Conservation (phyloP, 2,888 invertebrate species). For the Himalopsyche japonica region DNA sequence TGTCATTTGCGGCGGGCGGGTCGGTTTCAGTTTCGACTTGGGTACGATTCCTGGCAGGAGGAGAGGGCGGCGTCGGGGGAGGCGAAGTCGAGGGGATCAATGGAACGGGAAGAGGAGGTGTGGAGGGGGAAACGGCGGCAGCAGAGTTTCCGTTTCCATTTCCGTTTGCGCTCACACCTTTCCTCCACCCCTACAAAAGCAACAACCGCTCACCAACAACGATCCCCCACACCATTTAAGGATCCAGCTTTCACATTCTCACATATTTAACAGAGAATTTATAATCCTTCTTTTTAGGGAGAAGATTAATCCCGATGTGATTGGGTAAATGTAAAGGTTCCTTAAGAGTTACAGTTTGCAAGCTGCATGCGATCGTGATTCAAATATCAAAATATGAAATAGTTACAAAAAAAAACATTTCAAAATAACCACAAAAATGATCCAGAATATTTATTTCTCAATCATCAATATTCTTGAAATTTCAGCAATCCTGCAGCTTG, state of each 20-base stretch:
- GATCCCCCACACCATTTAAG: constrained; percentile 6
- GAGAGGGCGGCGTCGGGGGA: constrained; percentile 24
- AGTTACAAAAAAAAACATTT: neutral
- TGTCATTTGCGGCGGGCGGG: constrained; percentile 20
- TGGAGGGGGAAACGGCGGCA: constrained; percentile 26
- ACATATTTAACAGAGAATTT: neutral
- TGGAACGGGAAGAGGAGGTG: constrained; percentile 31
- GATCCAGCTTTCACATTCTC: neutral
- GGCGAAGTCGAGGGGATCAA: constrained; percentile 19
- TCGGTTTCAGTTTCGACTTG: neutral
- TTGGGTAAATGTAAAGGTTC: neutral
- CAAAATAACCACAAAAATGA: too few species aligned
- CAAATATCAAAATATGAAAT: neutral
- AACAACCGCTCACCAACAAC: constrained; percentile 12
- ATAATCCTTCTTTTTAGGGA: neutral
- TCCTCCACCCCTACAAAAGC: constrained; percentile 41
- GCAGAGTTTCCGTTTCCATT: neutral
- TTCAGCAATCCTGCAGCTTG: neutral
- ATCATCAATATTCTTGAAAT: neutral
- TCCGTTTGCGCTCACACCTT: constrained; percentile 22
- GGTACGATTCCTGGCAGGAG: neutral
- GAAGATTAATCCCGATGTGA: neutral
- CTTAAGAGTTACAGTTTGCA: neutral
- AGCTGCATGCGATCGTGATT: neutral
- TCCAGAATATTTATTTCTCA: neutral